Evolutionary conservation across 2,888 invertebrate species (phyloP).

Genomic region (Cerastoderma edule): DNA sequence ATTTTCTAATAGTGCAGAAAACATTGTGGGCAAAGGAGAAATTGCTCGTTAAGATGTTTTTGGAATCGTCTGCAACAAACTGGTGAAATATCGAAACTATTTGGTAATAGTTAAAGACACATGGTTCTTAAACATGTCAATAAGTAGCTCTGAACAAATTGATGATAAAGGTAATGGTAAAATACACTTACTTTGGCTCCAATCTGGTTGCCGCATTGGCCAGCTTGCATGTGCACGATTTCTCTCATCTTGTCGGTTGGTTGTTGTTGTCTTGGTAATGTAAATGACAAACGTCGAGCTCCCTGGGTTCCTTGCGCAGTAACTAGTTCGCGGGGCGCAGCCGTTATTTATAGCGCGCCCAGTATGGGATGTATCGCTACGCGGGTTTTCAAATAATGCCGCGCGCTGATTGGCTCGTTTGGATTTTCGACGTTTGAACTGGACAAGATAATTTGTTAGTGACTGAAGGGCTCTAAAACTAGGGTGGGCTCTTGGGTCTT

Average conservation of each 20-base stretch:
- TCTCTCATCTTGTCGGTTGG: conserved; percentile 17
- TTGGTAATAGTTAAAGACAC: too few relatives aligned
- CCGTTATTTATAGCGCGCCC: conserved; percentile 11
- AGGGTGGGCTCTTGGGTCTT: too few relatives aligned
- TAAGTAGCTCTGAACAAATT: too few relatives aligned
- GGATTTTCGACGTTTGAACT: conserved; percentile 7
- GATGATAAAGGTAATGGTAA: too few relatives aligned
- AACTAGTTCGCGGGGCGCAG: neutral
- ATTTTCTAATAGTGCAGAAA: too few relatives aligned
- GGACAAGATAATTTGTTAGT: conserved; percentile 21
- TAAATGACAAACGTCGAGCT: conserved; percentile 4
- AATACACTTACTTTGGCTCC: conserved; percentile 18
- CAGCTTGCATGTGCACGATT: conserved; percentile 21
- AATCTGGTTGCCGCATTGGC: conserved; percentile 25
- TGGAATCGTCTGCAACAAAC: too few relatives aligned
- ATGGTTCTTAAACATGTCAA: too few relatives aligned
- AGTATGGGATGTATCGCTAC: conserved; percentile 10
- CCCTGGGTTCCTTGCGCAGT: conserved; percentile 15
- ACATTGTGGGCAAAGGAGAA: too few relatives aligned
- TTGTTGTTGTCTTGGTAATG: conserved; percentile 7
- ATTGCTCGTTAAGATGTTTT: too few relatives aligned
- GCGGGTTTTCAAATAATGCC: conserved; percentile 21
- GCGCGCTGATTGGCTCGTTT: conserved; percentile 17
- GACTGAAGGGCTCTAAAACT: too few relatives aligned
- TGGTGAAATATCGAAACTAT: too few relatives aligned